These are phyloP conservation scores for Allobates femoralis DNA, from an alignment of 2,797 vertebrate genomes.

Conservation along the genomic window DNA sequence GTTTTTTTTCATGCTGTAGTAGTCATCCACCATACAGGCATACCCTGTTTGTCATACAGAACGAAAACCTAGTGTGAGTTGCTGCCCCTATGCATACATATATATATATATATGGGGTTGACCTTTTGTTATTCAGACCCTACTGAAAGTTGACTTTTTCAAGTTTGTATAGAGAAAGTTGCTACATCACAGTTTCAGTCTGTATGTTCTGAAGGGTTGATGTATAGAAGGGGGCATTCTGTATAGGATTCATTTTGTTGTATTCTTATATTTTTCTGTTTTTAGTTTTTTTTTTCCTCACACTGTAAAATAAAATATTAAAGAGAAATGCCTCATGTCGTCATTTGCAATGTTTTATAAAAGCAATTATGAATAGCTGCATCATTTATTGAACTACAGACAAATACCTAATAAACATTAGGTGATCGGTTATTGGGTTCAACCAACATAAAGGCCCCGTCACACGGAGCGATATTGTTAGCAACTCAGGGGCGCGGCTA, in stretches of 20 bases:
- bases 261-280: constrained; percentile 56
- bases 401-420: too few relatives aligned
- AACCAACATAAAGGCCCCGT: too few relatives aligned
- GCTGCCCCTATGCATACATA: neutral
- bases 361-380: neutral
- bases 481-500: too few relatives aligned
- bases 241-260: constrained; percentile 55
- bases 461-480: too few relatives aligned
- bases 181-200: constrained; percentile 21
- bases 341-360: neutral
- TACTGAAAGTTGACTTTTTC: constrained; percentile 27
- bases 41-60: neutral
- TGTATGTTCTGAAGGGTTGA: constrained; percentile 44
- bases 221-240: constrained; percentile 53
- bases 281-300: constrained; percentile 59
- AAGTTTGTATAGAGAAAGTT: constrained; percentile 22
- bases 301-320: constrained; percentile 62
- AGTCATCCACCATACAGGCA: constrained; percentile 1
- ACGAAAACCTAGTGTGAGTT: neutral
- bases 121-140: constrained; percentile 1
- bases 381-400: neutral
- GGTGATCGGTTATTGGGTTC: too few relatives aligned
- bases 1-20: neutral
- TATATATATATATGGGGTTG: neutral
- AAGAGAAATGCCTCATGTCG: constrained; percentile 9